These are phyloP conservation scores for Tenebrio molitor DNA, from an alignment of 1,140 invertebrate genomes.

Conservation along the genomic window DNA sequence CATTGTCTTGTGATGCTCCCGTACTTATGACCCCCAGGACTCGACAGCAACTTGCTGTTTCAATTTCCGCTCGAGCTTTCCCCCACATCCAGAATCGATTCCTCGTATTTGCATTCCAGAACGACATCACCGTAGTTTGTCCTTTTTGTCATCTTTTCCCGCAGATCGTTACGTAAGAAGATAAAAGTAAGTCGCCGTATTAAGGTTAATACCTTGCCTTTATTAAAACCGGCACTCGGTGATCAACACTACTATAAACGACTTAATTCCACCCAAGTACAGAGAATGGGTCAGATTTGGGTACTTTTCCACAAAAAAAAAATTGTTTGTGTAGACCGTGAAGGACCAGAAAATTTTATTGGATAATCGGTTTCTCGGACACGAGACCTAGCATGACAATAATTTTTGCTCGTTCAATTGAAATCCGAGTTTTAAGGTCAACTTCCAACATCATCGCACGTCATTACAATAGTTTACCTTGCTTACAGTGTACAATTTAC, in stretches of 20 bases:
- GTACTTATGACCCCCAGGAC: constrained; percentile 40
- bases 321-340: too few relatives aligned
- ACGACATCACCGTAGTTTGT: not conserved
- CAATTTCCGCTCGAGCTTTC: too few relatives aligned
- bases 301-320: too few relatives aligned
- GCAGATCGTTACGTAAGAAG: constrained; percentile 40
- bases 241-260: too few relatives aligned
- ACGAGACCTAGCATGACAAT: not conserved
- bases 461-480: too few relatives aligned
- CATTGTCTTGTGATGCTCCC: constrained; percentile 25
- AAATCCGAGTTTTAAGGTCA: not conserved
- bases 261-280: too few relatives aligned
- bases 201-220: not conserved
- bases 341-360: too few relatives aligned
- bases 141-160: not conserved
- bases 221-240: not conserved
- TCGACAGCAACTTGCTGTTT: too few relatives aligned
- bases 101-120: not conserved
- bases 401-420: constrained; percentile 1
- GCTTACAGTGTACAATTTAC: not conserved
- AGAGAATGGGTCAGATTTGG: too few relatives aligned
- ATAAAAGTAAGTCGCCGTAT: constrained; percentile 28
- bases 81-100: too few relatives aligned
- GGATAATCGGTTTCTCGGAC: too few relatives aligned
- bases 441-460: not conserved